Percentiles rank a stretch among this genome's conserved stretches.
Evolutionary conservation across 2,113 vertebrate species (phyloP).

Genomic region (Dromaius novaehollandiae): DNA sequence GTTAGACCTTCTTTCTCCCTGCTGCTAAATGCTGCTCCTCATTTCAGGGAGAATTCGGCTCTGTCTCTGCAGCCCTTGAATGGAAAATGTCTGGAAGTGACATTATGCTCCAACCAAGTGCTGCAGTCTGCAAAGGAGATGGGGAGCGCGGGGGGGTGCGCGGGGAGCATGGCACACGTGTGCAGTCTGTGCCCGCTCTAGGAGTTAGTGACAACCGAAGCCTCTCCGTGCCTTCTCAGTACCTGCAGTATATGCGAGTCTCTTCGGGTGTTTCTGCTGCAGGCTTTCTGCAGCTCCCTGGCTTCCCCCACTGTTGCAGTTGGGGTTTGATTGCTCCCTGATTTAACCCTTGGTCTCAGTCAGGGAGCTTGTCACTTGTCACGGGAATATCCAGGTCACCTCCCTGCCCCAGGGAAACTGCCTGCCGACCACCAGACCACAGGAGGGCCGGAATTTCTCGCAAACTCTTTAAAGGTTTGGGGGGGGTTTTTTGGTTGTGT

Average conservation of each 20-base stretch:
- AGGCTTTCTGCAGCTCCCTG: accelerated
- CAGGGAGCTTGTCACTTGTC: neutral
- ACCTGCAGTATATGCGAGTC: accelerated
- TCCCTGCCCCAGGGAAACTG: neutral
- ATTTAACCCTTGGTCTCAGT: neutral
- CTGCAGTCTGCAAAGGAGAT: neutral
- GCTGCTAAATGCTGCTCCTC: neutral
- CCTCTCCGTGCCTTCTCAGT: accelerated
- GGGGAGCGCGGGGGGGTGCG: accelerated
- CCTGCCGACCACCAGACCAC: accelerated
- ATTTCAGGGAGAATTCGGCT: neutral
- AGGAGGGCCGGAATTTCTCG: neutral
- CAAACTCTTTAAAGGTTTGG: accelerated
- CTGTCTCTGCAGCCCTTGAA: neutral
- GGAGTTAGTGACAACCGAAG: neutral
- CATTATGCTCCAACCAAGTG: accelerated
- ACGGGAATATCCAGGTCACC: neutral
- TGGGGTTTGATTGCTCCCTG: accelerated
- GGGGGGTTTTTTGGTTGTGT: neutral
- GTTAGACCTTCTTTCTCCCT: neutral
- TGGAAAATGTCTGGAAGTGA: neutral
- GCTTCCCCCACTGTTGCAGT: neutral
- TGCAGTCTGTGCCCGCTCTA: accelerated
- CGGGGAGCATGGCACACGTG: accelerated
- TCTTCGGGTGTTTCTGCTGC: accelerated